Base-by-base conservation (phyloP, 2,797 vertebrate species). In the Sciurus vulgaris region DNA sequence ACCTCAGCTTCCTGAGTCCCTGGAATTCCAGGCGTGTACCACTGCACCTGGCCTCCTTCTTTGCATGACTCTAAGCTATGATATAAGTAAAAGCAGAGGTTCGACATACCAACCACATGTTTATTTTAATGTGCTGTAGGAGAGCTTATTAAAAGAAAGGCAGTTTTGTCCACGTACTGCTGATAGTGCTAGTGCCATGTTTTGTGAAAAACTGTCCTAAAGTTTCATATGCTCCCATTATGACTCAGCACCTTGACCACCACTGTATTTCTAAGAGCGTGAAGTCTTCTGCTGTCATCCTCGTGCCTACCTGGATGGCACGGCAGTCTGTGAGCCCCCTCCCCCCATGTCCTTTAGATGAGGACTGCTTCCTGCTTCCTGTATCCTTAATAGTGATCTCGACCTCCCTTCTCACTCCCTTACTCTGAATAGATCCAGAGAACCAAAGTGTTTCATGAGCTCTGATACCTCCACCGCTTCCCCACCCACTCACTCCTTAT, bases 221-320 rank as follows among this genome's bases (percentile, higher is more conserved):
- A 47, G 47, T 54, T 56, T 77, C 77, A 76, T 38, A 38, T 0
- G 5, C 9, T 81, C n/a, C 20, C 61, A 22, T 20, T 14, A 47
- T 13, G 22, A 17, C 63, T 67, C 81, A 67, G 54, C 44, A 44
- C 28, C 54, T 94, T 17, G 2, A 1, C 78, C 35, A 76, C 73
- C 35, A n/a, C 70, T 79, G 15, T 74, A 9, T 95, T 89, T 99
- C 38, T 33, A 49, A 93, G 83, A 67, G 41, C 33, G 14, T 4
- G 28, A 49, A 69, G 20, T 83, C 44, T 89, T 95, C 85, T 18
- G 35, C 54, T 92, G 1, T 14, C 14, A 73, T 54, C 35, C 49
- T 35, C 49, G 41, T 91, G 49, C 5, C 0, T 82, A 47, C 59
- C 30, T 44, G 69, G 83, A 91, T 70, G 24, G 7, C 56, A 67